Percentiles rank a stretch among this genome's conserved stretches.
Conservation (phyloP, 2,113 vertebrate genomes). For the Petrocephalus microphthalmus region DNA sequence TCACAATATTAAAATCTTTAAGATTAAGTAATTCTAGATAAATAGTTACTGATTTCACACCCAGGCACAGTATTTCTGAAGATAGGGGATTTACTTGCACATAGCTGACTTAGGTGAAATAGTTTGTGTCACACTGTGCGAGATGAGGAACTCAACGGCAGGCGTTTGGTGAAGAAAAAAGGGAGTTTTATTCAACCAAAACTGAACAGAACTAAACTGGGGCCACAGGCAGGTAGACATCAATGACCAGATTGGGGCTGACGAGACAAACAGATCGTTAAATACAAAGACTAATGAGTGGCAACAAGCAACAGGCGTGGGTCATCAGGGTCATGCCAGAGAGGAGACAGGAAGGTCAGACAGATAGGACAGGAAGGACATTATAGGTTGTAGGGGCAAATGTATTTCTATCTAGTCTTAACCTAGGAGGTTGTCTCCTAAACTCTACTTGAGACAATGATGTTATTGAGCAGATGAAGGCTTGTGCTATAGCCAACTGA, state of each 20-base stretch:
- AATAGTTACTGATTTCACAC: neutral
- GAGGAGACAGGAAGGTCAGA: too few species aligned
- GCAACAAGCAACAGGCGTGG: too few species aligned
- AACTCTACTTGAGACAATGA: neutral
- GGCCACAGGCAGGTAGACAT: too few species aligned
- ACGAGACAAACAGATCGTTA: too few species aligned
- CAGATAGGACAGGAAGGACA: too few species aligned
- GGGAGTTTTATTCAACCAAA: too few species aligned
- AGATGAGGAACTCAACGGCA: too few species aligned
- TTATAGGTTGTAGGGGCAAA: neutral
- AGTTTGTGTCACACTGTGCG: neutral
- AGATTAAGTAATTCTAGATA: neutral
- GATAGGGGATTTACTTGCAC: neutral
- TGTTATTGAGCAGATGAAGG: neutral
- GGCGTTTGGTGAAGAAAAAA: too few species aligned
- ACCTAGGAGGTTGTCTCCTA: neutral
- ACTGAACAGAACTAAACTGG: too few species aligned
- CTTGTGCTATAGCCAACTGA: neutral
- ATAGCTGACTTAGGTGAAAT: neutral
- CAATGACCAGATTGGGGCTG: too few species aligned
- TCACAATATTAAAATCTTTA: neutral
- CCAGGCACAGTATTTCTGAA: neutral
- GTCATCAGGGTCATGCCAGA: too few species aligned
- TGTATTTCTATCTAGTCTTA: neutral
- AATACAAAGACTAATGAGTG: too few species aligned